phyloP scores from a whole-genome alignment of 2,113 vertebrate species.

The Ondatra zibethicus region DNA sequence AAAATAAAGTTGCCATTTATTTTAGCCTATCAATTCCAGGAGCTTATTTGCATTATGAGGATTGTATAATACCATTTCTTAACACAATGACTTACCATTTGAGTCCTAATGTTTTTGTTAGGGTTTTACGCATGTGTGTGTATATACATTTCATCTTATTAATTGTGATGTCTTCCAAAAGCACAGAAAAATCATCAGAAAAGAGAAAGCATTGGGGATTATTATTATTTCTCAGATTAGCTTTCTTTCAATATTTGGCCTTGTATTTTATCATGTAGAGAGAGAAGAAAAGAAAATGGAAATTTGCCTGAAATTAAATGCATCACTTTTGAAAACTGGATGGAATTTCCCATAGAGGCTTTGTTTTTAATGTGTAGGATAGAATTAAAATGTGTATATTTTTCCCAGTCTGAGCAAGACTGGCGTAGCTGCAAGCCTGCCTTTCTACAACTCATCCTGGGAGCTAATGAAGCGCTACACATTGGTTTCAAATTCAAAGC shows the following conservation, averaged over 20 bases:
- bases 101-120: slow-evolving; percentile 16
- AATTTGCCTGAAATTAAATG: slow-evolving; percentile 51
- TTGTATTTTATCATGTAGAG: background rate
- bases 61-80: slow-evolving; percentile 22
- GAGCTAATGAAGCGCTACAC: slow-evolving; percentile 74
- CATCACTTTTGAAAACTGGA: slow-evolving; percentile 67
- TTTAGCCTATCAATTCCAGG: background rate
- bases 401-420: slow-evolving; percentile 68
- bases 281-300: background rate
- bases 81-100: slow-evolving; percentile 43
- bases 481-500: slow-evolving; percentile 77
- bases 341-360: slow-evolving; percentile 71
- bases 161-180: slow-evolving; percentile 36
- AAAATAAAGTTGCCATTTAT: slow-evolving; percentile 47
- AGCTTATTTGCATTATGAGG: slow-evolving; percentile 2
- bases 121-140: background rate
- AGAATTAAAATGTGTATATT: slow-evolving; percentile 77
- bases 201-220: slow-evolving; percentile 42
- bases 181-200: background rate
- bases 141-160: background rate
- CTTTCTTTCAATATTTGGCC: background rate
- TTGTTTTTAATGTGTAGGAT: slow-evolving; percentile 76
- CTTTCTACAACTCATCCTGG: slow-evolving; percentile 79
- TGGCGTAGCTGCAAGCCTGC: slow-evolving; percentile 61
- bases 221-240: background rate